Base-by-base conservation (phyloP, 1,140 invertebrate genomes). In the Elysia chlorotica region DNA sequence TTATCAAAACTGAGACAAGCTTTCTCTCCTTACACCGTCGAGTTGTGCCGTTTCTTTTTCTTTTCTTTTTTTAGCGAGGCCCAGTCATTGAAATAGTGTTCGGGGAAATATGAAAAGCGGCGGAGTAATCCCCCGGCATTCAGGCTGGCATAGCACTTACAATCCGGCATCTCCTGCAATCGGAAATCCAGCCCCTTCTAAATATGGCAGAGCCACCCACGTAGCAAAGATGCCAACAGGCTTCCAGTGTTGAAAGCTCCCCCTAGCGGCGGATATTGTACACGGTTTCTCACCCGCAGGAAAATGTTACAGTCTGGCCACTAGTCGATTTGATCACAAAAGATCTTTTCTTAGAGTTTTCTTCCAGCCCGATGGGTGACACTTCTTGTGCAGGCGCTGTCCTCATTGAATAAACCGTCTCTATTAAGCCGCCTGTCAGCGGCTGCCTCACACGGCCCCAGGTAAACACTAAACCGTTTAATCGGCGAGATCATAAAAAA, bases 361-460 rank as follows among this genome's bases (percentile, higher is more conserved):
- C 36, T 2, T 17, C 33, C 63, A 37, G 5, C 38, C 2, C 30
- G 31, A 6, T 25, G 33, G 21, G 36, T 65, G 63, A 65, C 63
- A 65, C 63, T 65, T 65, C 35, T 65, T n/a, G 23, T 37, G n/a
- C n/a, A n/a, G n/a, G n/a, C 35, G 38, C 36, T 14, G 21, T n/a
- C n/a, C 19, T 33, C 3, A 33, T 37, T 41, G 35, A 65, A 23
- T 38, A 48, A 23, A 37, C 6, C 36, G 25, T 65, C 35, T 65
- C 63, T 65, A 65, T 65, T 65, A 65, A n/a, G 63, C 63, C n/a
- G 37, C 35, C 63, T 65, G 63, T 41, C 63, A 65, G 63, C 36
- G 5, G 37, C 63, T 25, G 35, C 5, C 63, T 37, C 25, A 33
- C 41, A 33, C 41, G 35, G 33, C 37, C n/a, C 25, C 41, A 25